phyloP scores from a whole-genome alignment of 2,113 vertebrate species.

The Nannobrachium achirus region DNA sequence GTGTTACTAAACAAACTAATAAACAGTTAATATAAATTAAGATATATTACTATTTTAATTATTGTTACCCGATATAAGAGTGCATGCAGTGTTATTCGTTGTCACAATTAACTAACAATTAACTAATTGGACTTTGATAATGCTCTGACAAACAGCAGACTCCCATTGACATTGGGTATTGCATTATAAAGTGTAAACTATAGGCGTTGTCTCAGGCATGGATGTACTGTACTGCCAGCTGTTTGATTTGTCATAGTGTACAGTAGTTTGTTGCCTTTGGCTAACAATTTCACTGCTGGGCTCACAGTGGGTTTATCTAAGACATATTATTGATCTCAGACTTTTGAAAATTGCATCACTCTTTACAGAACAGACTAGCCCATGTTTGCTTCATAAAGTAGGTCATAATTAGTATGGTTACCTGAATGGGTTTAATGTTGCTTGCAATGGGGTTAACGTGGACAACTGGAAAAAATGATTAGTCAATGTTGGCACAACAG shows the following conservation, averaged over 20 bases:
- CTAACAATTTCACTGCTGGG: slow-evolving; percentile 3
- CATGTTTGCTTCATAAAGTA: slow-evolving; percentile 47
- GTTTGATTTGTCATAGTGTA: slow-evolving; percentile 63
- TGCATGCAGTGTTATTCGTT: too few species aligned
- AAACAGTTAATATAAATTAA: too few species aligned
- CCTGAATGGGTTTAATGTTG: slow-evolving; percentile 8
- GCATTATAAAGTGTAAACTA: slow-evolving; percentile 52
- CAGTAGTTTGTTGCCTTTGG: slow-evolving; percentile 32
- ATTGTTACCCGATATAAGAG: too few species aligned
- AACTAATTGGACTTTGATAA: slow-evolving; percentile 34
- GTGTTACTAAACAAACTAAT: too few species aligned
- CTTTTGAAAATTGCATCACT: slow-evolving; percentile 16
- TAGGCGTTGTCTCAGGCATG: slow-evolving; percentile 60
- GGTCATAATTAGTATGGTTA: background rate
- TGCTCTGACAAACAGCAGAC: slow-evolving; percentile 50
- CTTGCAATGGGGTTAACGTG: background rate
- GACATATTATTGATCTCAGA: slow-evolving; percentile 54
- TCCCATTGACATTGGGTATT: slow-evolving; percentile 36
- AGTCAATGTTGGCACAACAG: too few species aligned
- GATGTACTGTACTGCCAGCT: slow-evolving; percentile 28
- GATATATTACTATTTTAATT: too few species aligned
- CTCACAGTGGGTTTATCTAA: slow-evolving; percentile 37
- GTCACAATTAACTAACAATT: too few species aligned
- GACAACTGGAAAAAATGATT: background rate
- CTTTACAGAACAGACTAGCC: slow-evolving; percentile 14